phyloP scores from a whole-genome alignment of 2,797 vertebrate species.

The Coluber constrictor region DNA sequence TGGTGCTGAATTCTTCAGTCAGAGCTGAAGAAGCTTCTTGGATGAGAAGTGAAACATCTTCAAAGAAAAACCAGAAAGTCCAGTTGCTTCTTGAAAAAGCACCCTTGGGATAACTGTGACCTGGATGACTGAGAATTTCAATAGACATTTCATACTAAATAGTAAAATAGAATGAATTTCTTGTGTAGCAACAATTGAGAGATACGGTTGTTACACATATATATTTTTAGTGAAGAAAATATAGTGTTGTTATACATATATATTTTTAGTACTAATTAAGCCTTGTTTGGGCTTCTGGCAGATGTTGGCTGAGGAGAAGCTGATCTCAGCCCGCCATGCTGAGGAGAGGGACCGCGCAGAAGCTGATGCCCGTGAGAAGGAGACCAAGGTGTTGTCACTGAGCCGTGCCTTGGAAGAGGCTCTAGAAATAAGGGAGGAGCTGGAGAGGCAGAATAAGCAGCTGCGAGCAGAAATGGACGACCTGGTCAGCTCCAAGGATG shows the following conservation, averaged over 20 bases:
- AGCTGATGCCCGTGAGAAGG: conserved; percentile 87
- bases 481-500: conserved; percentile 88
- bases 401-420: conserved; percentile 82
- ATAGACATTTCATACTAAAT: too few species aligned
- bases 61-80: too few species aligned
- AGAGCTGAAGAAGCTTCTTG: too few species aligned
- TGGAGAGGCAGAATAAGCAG: conserved; percentile 86
- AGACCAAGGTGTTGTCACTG: conserved; percentile 81
- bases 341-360: conserved; percentile 87
- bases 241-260: too few species aligned
- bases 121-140: too few species aligned
- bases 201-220: not conserved
- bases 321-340: conserved; percentile 79
- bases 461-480: conserved; percentile 87
- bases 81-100: too few species aligned
- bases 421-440: conserved; percentile 81
- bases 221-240: not conserved
- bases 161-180: not conserved
- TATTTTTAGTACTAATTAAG: not conserved
- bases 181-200: not conserved
- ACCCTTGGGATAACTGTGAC: too few species aligned
- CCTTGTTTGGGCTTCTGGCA: conserved; percentile 6
- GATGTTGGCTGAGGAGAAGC: conserved; percentile 87
- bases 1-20: too few species aligned
- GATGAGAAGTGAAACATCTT: too few species aligned